These are phyloP conservation scores for Watersipora subatra DNA, from an alignment of 1,140 invertebrate genomes.

Conservation along the genomic window DNA sequence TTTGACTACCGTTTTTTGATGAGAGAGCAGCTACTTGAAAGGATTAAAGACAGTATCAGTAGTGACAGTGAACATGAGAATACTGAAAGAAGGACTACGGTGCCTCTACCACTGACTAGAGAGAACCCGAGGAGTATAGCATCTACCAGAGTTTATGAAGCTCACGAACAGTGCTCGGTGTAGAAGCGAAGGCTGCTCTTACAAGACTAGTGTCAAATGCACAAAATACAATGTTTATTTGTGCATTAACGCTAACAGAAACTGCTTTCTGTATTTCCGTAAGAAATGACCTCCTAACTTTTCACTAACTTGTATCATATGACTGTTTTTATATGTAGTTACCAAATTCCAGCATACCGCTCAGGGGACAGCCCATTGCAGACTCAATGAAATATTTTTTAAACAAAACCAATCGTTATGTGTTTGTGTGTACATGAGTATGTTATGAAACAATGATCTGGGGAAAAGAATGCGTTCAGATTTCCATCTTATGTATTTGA, in stretches of 20 bases:
- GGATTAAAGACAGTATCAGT: background rate
- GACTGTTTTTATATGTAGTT: background rate
- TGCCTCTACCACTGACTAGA: background rate
- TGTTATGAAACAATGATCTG: no score
- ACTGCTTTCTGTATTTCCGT: conserved; percentile 1
- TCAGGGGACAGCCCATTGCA: background rate
- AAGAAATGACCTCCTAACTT: background rate
- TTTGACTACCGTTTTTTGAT: background rate
- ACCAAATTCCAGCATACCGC: background rate
- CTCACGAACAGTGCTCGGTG: background rate
- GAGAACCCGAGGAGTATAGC: background rate
- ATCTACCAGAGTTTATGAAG: background rate
- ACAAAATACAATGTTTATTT: conserved; percentile 2
- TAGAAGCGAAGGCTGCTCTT: background rate
- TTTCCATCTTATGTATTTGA: no score
- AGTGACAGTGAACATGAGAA: background rate
- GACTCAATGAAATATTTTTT: background rate
- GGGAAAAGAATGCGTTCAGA: no score
- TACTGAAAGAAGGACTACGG: background rate
- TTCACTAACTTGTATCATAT: background rate
- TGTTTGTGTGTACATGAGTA: no score
- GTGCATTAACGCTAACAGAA: conserved; percentile 2
- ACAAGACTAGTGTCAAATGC: background rate
- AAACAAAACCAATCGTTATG: no score
- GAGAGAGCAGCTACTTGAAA: background rate